phyloP scores from a whole-genome alignment of 2,113 vertebrate species.

The Jacana jacana region DNA sequence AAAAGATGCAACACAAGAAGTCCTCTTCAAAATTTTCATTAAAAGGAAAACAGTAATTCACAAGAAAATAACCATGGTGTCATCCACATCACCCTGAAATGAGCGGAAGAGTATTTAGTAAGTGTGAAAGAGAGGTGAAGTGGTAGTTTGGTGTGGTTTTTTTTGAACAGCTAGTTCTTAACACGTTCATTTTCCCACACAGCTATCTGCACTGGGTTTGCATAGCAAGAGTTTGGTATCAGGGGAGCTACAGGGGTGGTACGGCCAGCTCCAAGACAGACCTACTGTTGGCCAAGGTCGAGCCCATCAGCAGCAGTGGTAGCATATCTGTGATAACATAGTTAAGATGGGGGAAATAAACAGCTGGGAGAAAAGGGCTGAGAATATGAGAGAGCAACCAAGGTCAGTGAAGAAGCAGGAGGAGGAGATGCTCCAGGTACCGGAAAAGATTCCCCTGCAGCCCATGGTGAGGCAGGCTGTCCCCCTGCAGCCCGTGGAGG shows the following conservation, averaged over 20 bases:
- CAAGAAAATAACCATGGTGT: background rate
- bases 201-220: background rate
- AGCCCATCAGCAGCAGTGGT: background rate
- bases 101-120: background rate
- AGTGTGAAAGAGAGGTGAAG: background rate
- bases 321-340: background rate
- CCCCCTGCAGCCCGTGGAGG: background rate
- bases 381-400: too few relatives aligned
- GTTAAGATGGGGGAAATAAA: background rate
- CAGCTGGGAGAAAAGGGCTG: too few relatives aligned
- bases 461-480: background rate
- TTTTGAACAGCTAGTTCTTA: background rate
- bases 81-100: background rate
- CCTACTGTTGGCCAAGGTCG: background rate
- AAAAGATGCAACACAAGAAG: background rate
- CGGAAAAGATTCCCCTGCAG: background rate
- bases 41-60: background rate
- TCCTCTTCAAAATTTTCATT: background rate
- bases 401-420: background rate
- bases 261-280: background rate
- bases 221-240: background rate
- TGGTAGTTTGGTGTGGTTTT: background rate
- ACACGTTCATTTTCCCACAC: background rate
- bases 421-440: background rate
- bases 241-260: background rate